Percentiles rank a stretch among this genome's conserved stretches.
phyloP scores from a whole-genome alignment of 2,797 vertebrate genomes.

The Ispidina picta region DNA sequence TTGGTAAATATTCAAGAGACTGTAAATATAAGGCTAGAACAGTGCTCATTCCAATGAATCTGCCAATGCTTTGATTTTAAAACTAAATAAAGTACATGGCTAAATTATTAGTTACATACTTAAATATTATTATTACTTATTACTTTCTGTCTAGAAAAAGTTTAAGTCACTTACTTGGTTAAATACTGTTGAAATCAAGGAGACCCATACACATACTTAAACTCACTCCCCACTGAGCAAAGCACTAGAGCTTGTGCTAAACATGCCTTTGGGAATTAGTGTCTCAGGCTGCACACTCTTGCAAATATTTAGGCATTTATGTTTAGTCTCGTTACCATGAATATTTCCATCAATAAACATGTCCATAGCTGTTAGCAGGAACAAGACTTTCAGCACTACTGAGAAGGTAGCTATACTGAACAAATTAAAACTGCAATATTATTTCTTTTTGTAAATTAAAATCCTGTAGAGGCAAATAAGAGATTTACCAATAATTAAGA shows the following conservation, averaged over 20 bases:
- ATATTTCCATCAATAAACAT: background rate
- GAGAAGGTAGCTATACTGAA: background rate
- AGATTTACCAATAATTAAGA: background rate
- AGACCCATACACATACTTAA: background rate
- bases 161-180: background rate
- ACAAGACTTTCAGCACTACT: background rate
- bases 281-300: background rate
- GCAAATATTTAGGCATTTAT: background rate
- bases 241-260: conserved; percentile 2
- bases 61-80: background rate
- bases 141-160: background rate
- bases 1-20: background rate
- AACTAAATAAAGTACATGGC: background rate
- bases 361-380: background rate
- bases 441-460: background rate
- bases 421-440: background rate
- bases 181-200: conserved; percentile 8
- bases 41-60: background rate
- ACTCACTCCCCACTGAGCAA: background rate
- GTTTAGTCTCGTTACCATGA: background rate
- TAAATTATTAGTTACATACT: background rate
- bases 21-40: background rate
- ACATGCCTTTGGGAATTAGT: background rate
- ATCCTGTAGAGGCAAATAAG: background rate
- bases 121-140: too few relatives aligned